Base-by-base conservation (phyloP, 2,888 invertebrate genomes). In the Nemapogon koenigi region DNA sequence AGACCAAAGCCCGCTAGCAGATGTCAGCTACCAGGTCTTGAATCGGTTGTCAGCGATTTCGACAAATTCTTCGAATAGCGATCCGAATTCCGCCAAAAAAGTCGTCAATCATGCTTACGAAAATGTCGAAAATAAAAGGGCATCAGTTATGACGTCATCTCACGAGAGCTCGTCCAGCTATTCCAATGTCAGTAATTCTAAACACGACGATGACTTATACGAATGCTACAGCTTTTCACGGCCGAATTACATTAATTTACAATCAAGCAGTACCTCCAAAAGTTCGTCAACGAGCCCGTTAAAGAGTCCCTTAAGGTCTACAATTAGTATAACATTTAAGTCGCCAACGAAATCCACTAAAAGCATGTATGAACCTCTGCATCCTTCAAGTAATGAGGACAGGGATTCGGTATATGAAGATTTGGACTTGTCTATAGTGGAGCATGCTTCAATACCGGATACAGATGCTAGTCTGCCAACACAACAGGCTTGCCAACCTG, bases 271-370 rank as follows among this genome's bases (percentile, higher is more conserved):
- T 16, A 71, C 67, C 0, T 71, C 70, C 1, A 76, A 73, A 49
- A 70, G 71, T 32, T 71, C 76, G 0, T 73, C 75, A 0, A 69
- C 68, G 0, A 62, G 65, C 2, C 78, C 78, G 1, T 48, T 75
- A 7, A 73, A 76, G 50, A 84, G 84, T 50, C 86, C 86, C 0
- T 59, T 88, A 1, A 82, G 86, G 52, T 87, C 88, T 2, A 88
- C 88, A 0, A 88, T 88, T 16, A 88, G 85, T 60, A 88, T 88
- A 6, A 88, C 85, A 2, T 88, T 88, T 54, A 73, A 86, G 53
- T 86, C 87, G 3, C 88, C 88, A 0, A 80, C 75, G 1, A 82
- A 79, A 52, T 51, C 52, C 2, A 73, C 57, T 57, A 47, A 49
- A 3, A 49, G 39, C 17, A 68, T 82, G 28, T 82, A 81, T 45